Percentiles rank a stretch among this genome's conserved stretches.
Conservation (phyloP, 2,888 invertebrate genomes). For the Pseudococcus viburni region DNA sequence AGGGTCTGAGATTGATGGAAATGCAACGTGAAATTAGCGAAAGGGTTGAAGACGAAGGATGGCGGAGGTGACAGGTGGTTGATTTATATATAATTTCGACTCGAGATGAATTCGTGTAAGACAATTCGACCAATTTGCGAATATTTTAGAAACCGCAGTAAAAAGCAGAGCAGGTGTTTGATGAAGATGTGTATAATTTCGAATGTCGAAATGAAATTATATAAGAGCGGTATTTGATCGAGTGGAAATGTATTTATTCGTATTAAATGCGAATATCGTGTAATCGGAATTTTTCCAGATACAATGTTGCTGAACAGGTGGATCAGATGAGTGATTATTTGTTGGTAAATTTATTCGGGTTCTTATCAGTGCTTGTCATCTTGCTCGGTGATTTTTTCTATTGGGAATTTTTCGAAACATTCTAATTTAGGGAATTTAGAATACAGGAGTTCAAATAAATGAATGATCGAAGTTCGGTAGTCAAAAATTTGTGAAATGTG, state of each 20-base stretch:
- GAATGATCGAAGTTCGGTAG: not conserved
- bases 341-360: not conserved
- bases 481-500: too few species aligned
- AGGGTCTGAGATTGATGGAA: slow-evolving; percentile 14
- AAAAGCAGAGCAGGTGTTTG: not conserved
- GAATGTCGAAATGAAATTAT: not conserved
- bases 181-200: not conserved
- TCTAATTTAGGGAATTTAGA: not conserved
- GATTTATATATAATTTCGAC: not conserved
- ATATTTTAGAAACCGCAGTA: not conserved
- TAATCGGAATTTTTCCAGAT: not conserved
- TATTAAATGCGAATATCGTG: not conserved
- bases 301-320: not conserved
- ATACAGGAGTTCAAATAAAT: not conserved
- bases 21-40: slow-evolving; percentile 14
- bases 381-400: not conserved
- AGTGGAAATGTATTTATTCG: not conserved
- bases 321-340: not conserved
- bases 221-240: not conserved
- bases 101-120: not conserved
- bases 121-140: not conserved
- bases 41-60: not conserved
- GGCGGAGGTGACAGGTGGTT: not conserved
- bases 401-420: not conserved
- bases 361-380: not conserved